Conservation (phyloP, 2,888 invertebrate genomes). For the Escarpia spicata region DNA sequence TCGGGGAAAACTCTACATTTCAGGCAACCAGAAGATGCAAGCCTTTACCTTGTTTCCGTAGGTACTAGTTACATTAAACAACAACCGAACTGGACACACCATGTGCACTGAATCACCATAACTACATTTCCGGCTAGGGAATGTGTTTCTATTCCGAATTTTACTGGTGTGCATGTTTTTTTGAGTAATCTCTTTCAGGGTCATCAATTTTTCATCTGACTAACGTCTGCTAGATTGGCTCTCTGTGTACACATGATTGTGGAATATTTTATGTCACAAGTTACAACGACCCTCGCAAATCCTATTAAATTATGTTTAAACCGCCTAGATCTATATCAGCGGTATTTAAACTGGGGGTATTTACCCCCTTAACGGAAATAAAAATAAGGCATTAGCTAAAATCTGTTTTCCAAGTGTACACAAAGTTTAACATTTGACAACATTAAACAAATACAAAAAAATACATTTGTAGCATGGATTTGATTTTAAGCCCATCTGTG, state of each 20-base stretch:
- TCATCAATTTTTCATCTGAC: not conserved
- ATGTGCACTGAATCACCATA: not conserved
- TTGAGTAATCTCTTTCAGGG: not conserved
- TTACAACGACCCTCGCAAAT: too few species aligned
- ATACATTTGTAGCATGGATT: too few species aligned
- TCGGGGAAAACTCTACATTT: not conserved
- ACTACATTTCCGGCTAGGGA: not conserved
- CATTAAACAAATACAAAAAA: too few species aligned
- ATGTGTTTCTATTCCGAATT: not conserved
- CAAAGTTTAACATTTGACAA: too few species aligned
- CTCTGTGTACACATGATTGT: not conserved
- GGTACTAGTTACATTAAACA: not conserved
- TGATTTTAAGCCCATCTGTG: too few species aligned
- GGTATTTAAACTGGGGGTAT: too few species aligned
- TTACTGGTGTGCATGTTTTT: not conserved
- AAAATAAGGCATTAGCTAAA: too few species aligned
- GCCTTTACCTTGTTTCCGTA: not conserved
- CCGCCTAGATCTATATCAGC: too few species aligned
- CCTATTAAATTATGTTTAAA: too few species aligned
- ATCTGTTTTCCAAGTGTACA: too few species aligned
- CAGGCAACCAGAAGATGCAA: not conserved
- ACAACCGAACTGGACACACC: not conserved
- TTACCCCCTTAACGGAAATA: too few species aligned
- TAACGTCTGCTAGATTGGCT: not conserved
- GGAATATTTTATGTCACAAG: not conserved